Evolutionary conservation across 2,888 invertebrate genomes (phyloP).

Genomic region (Noctuana brunneofusca): DNA sequence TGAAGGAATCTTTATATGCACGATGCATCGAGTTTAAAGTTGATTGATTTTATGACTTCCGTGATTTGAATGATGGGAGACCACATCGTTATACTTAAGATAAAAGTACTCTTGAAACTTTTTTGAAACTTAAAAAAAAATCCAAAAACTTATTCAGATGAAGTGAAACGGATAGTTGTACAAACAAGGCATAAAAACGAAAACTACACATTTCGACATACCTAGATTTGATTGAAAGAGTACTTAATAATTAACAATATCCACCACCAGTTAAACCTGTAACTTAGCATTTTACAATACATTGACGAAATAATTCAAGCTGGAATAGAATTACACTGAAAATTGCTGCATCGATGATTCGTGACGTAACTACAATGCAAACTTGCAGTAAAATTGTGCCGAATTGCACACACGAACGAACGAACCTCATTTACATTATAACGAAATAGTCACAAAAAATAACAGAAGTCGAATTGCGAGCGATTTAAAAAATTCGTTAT

Average conservation of each 20-base stretch:
- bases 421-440: constrained; percentile 9
- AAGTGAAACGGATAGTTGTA: background rate
- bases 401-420: constrained; percentile 23
- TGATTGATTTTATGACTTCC: constrained; percentile 1
- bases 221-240: constrained; percentile 8
- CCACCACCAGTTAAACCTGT: constrained; percentile 10
- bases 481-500: constrained; percentile 2
- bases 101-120: too few species aligned
- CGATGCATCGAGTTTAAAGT: background rate
- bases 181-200: background rate
- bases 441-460: constrained; percentile 18
- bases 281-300: constrained; percentile 12
- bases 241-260: background rate
- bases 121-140: background rate
- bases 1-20: background rate
- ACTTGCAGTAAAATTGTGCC: constrained; percentile 13
- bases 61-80: background rate
- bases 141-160: too few species aligned
- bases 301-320: constrained; percentile 13
- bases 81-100: too few species aligned
- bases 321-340: constrained; percentile 22
- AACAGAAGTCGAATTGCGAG: background rate
- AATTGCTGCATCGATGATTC: constrained; percentile 19
- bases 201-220: background rate
- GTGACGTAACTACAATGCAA: constrained; percentile 19